phyloP scores from a whole-genome alignment of 2,113 vertebrate genomes.

The Pelvicachromis taeniatus region DNA sequence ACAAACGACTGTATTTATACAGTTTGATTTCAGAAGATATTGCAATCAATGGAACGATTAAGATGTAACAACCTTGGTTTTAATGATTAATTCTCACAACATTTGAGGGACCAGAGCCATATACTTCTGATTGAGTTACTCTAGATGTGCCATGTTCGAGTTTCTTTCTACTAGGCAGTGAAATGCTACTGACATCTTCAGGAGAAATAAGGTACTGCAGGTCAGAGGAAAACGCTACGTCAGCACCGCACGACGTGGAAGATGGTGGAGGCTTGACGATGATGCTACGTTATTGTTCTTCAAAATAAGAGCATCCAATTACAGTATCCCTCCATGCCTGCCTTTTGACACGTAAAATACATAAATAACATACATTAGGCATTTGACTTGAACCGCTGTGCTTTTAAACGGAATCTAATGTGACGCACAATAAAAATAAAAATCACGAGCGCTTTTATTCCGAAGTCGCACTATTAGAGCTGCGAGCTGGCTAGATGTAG shows the following conservation, averaged over 20 bases:
- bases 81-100: neutral
- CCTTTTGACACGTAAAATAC: neutral
- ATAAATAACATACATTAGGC: rapidly evolving
- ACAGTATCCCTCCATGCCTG: neutral
- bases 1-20: slow-evolving; percentile 35
- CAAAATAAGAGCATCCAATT: slow-evolving; percentile 34
- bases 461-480: slow-evolving; percentile 38
- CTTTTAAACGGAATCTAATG: rapidly evolving
- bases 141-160: neutral
- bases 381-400: rapidly evolving
- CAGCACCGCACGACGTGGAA: slow-evolving; percentile 59
- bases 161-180: neutral
- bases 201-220: neutral
- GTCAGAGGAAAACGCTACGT: slow-evolving; percentile 13
- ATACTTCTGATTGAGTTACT: neutral
- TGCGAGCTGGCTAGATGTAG: slow-evolving; percentile 45
- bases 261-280: neutral
- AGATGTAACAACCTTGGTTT: neutral
- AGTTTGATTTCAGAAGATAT: slow-evolving; percentile 30
- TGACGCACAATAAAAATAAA: neutral
- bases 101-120: neutral
- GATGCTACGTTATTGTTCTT: slow-evolving; percentile 6
- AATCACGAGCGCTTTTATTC: slow-evolving; percentile 23
- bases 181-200: slow-evolving; percentile 22
- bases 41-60: slow-evolving; percentile 22